Conservation (phyloP, 2,797 vertebrate species). For the Argyrosomus regius region DNA sequence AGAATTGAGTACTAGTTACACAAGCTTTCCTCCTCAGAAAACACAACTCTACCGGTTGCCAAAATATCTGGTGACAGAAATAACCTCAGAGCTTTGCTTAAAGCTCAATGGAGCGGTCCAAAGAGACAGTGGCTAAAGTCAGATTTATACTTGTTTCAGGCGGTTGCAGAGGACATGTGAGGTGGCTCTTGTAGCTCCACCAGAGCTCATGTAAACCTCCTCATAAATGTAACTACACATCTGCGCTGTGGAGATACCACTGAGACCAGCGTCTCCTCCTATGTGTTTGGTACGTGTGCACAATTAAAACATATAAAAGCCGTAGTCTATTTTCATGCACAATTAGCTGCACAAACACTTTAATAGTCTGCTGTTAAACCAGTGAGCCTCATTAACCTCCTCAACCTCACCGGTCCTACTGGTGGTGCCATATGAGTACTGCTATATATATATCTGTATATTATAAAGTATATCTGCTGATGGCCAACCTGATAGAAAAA, state of each 20-base stretch:
- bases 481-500: conserved; percentile 7
- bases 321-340: conserved; percentile 38
- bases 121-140: conserved; percentile 28
- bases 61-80: conserved; percentile 52
- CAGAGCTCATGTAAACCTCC: conserved; percentile 35
- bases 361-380: conserved; percentile 32
- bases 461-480: conserved; percentile 8
- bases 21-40: conserved; percentile 33
- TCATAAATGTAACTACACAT: conserved; percentile 48
- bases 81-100: conserved; percentile 33
- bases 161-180: conserved; percentile 34
- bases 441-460: background rate
- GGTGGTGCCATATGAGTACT: background rate
- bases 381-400: conserved; percentile 37
- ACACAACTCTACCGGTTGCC: conserved; percentile 19
- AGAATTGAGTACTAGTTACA: conserved; percentile 31
- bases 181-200: conserved; percentile 16
- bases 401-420: background rate
- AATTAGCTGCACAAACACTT: conserved; percentile 28
- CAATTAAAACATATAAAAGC: conserved; percentile 12
- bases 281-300: background rate
- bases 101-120: conserved; percentile 30
- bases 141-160: conserved; percentile 44
- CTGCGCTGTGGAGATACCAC: conserved; percentile 14
- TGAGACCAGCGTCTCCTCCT: background rate